Percentiles rank a stretch among this genome's conserved stretches.
Evolutionary conservation across 1,140 invertebrate species (phyloP).

Genomic region (Drosophila leontia): DNA sequence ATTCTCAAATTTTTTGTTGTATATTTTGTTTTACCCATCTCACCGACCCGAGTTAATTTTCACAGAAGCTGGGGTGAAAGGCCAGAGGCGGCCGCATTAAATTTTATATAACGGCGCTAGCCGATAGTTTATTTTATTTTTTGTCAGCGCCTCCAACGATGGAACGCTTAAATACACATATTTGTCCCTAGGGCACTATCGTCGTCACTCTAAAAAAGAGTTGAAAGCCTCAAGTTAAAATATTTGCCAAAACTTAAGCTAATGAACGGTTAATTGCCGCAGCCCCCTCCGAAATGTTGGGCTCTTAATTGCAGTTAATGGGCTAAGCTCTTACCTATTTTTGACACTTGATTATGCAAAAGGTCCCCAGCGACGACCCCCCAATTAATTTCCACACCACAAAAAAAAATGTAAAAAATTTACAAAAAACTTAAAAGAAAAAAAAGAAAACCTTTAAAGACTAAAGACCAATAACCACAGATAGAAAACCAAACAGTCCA

Average conservation of each 20-base stretch:
- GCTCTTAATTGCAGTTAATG: conserved; percentile 76
- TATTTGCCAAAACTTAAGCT: conserved; percentile 70
- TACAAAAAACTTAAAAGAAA: background rate
- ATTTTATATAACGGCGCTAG: conserved; percentile 76
- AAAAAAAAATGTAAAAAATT: conserved; percentile 6
- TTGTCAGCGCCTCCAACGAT: conserved; percentile 31
- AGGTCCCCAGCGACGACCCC: conserved; percentile 46
- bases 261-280: conserved; percentile 80
- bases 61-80: conserved; percentile 23
- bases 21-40: background rate
- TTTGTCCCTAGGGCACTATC: conserved; percentile 20
- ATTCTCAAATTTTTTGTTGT: background rate
- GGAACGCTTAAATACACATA: conserved; percentile 36
- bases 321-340: conserved; percentile 59
- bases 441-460: background rate
- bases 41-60: conserved; percentile 11
- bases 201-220: conserved; percentile 20
- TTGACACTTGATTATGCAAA: conserved; percentile 76
- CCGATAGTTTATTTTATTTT: conserved; percentile 43
- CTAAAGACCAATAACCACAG: conserved; percentile 7
- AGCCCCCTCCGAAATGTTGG: conserved; percentile 15
- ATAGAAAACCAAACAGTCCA: conserved; percentile 15
- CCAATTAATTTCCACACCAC: conserved; percentile 61
- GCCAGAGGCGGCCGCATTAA: conserved; percentile 33
- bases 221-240: conserved; percentile 42